Percentiles rank a stretch among this genome's conserved stretches.
phyloP scores from a whole-genome alignment of 2,888 invertebrate species.

The Torymus texanus region DNA sequence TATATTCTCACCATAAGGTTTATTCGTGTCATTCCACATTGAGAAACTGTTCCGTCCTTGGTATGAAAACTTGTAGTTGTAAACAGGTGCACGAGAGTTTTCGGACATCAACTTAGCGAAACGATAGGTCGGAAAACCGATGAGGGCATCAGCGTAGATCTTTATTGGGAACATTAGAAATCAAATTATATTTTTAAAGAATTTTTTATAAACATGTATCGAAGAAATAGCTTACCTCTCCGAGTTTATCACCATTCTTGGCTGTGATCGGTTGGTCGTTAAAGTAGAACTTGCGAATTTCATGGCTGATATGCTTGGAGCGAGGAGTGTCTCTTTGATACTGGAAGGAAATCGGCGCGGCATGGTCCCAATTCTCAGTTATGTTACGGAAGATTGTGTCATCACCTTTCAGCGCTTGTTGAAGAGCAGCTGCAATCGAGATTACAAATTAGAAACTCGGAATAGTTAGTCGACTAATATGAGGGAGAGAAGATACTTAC shows the following conservation, averaged over 20 bases:
- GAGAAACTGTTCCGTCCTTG: slow-evolving; percentile 79
- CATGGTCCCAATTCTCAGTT: slow-evolving; percentile 78
- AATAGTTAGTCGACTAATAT: too few species aligned
- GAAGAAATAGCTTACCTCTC: too few species aligned
- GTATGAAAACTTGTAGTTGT: slow-evolving; percentile 80
- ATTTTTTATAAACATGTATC: too few species aligned
- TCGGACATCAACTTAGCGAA: slow-evolving; percentile 77
- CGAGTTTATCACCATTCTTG: slow-evolving; percentile 66
- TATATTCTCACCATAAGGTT: slow-evolving; percentile 73
- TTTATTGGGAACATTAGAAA: slow-evolving; percentile 55
- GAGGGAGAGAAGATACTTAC: too few species aligned
- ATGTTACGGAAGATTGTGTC: slow-evolving; percentile 70
- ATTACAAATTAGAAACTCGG: too few species aligned
- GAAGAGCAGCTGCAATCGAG: slow-evolving; percentile 63
- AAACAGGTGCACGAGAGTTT: slow-evolving; percentile 78
- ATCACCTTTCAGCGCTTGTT: slow-evolving; percentile 25
- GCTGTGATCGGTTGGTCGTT: slow-evolving; percentile 70
- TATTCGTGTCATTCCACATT: slow-evolving; percentile 73
- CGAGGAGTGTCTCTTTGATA: slow-evolving; percentile 78
- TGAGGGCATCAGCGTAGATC: slow-evolving; percentile 79
- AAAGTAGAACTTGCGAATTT: slow-evolving; percentile 76
- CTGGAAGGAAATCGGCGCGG: slow-evolving; percentile 81
- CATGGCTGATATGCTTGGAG: slow-evolving; percentile 76
- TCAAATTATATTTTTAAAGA: slow-evolving; percentile 55
- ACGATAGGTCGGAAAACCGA: slow-evolving; percentile 72